phyloP scores from a whole-genome alignment of 2,113 vertebrate genomes.

The Psilopsiagon aurifrons region DNA sequence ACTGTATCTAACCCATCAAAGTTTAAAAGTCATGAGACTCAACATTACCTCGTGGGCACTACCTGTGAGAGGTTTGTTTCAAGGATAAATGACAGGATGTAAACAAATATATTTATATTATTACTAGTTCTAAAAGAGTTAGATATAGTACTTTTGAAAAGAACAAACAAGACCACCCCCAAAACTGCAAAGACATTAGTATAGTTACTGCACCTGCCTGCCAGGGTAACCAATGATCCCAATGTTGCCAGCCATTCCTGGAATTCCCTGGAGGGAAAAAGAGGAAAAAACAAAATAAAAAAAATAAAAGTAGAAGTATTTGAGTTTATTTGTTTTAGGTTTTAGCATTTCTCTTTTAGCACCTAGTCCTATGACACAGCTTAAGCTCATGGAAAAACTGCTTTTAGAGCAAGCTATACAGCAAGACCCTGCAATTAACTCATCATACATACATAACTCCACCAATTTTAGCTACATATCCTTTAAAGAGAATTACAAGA shows the following conservation, averaged over 20 bases:
- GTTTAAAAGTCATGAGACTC: not conserved
- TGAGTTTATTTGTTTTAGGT: not conserved
- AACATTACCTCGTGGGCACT: not conserved
- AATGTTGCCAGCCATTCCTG: constrained; percentile 82
- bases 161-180: not conserved
- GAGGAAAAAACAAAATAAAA: not conserved
- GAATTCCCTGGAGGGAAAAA: constrained; percentile 81
- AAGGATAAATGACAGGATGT: not conserved
- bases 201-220: constrained; percentile 99
- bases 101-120: not conserved
- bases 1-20: not conserved
- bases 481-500: not conserved
- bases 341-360: not conserved
- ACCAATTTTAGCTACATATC: not conserved
- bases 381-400: not conserved
- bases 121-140: not conserved
- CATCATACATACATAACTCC: not conserved
- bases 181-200: constrained; percentile 46
- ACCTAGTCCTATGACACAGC: not conserved
- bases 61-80: not conserved
- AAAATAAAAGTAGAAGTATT: not conserved
- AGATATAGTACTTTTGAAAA: not conserved
- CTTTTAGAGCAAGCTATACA: not conserved
- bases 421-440: not conserved
- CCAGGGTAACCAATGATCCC: constrained; percentile 96